Conservation (phyloP, 2,888 invertebrate species). For the Cryptocephalus moraei region DNA sequence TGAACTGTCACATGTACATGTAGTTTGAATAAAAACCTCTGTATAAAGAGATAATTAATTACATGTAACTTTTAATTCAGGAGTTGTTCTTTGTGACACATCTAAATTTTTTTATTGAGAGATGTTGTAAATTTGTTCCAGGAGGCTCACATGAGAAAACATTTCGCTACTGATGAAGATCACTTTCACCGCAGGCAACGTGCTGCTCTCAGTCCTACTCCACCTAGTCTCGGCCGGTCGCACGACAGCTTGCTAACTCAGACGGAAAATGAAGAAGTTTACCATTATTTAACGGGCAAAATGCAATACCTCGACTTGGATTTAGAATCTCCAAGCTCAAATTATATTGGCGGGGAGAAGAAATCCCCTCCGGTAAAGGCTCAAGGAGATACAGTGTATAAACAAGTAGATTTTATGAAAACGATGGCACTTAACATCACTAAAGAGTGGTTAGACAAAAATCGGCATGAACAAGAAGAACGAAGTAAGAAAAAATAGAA, state of each 20-base stretch:
- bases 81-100: too few species aligned
- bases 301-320: conserved; percentile 84
- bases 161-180: conserved; percentile 34
- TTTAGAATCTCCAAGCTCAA: conserved; percentile 40
- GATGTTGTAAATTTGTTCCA: conserved; percentile 6
- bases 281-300: conserved; percentile 24
- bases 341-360: conserved; percentile 7
- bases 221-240: conserved; percentile 30
- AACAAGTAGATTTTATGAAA: conserved; percentile 88
- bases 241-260: conserved; percentile 30
- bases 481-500: too few species aligned
- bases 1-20: too few species aligned
- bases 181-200: conserved; percentile 31
- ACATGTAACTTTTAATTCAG: too few species aligned
- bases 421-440: conserved; percentile 88
- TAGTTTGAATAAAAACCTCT: too few species aligned
- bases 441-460: conserved; percentile 66
- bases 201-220: conserved; percentile 46
- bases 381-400: conserved; percentile 56
- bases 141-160: conserved; percentile 29
- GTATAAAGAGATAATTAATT: too few species aligned
- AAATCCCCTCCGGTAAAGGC: conserved; percentile 21
- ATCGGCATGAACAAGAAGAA: conserved; percentile 36
- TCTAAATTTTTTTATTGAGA: too few species aligned
- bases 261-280: conserved; percentile 20